Evolutionary conservation across 2,888 invertebrate genomes (phyloP), one percentile per base, ranked within the genome.

Genomic region (Acleris holmiana): DNA sequence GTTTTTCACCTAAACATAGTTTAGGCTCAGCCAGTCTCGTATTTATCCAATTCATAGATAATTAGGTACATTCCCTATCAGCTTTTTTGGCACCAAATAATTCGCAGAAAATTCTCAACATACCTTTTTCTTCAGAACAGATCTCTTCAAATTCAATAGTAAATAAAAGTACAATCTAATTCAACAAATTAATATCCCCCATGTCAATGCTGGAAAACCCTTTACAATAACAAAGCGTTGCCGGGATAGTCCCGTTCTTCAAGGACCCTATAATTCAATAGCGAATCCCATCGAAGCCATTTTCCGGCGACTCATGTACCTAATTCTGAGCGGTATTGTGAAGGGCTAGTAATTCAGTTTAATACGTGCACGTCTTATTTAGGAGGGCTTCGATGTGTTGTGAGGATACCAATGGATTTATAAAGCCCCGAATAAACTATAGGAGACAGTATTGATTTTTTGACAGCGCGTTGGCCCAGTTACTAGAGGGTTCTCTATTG

Each of bases 211-310:
- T 46, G 64, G 41, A 64, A 59, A 59, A 41, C 64, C 64, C 48
- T 59, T 58, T 53, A 63, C 59, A 58, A 64, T 64, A 64, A 64
- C 64, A 64, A 48, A 64, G 64, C 63, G 47, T 19, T n/a, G n/a
- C 19, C 51, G n/a, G 41, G 10, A 35, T 18, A 19, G 18, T n/a
- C 51, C 51, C 41, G 41, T 17, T 47, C 53, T 53, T 53, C 17
- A 25, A 47, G 53, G 48, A 7, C 48, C 21, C 53, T 53, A 54
- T 59, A 64, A 64, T 54, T 59, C 58, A 59, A 64, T 64, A 48
- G 53, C n/a, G 44, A 55, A 44, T 55, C 60, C 44, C 60, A 6
- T 7, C 19, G 53, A 53, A 17, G 48, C 64, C 58, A 49, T 64
- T 64, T 64, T 59, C 58, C 41, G 64, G 58, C n/a, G 53, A 64